Evolutionary conservation across 2,113 vertebrate species (phyloP).

Genomic region (Cariama cristata): DNA sequence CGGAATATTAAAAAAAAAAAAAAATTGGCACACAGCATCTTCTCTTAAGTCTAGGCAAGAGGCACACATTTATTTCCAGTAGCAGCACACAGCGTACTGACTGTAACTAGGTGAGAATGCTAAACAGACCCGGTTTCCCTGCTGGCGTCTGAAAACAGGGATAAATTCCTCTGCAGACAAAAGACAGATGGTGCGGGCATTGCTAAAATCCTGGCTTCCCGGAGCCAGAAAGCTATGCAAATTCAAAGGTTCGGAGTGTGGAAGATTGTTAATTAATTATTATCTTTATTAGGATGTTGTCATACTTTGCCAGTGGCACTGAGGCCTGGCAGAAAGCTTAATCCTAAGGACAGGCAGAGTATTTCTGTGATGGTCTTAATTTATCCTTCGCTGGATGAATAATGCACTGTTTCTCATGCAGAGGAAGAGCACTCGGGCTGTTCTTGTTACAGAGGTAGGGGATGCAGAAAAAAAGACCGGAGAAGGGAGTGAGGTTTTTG

Average conservation of each 20-base stretch:
- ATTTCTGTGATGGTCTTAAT: background rate
- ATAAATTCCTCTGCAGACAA: slow-evolving; percentile 38
- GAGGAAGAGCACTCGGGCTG: background rate
- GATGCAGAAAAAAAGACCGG: background rate
- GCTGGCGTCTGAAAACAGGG: background rate
- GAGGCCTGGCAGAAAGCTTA: slow-evolving; percentile 9
- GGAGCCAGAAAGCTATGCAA: background rate
- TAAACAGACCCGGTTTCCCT: slow-evolving; percentile 37
- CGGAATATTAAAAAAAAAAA: background rate
- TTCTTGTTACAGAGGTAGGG: background rate
- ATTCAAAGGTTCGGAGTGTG: background rate
- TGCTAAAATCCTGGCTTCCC: background rate
- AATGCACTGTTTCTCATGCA: background rate
- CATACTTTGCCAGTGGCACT: background rate
- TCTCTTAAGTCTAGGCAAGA: slow-evolving; percentile 32
- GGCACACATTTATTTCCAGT: slow-evolving; percentile 51
- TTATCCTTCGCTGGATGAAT: background rate
- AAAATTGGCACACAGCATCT: background rate
- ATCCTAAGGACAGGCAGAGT: background rate
- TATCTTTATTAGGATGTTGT: slow-evolving; percentile 7
- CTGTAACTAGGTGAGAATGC: slow-evolving; percentile 67
- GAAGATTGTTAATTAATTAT: slow-evolving; percentile 15
- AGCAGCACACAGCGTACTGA: slow-evolving; percentile 45
- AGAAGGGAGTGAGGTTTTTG: background rate
- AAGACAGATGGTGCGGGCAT: slow-evolving; percentile 48